phyloP scores from a whole-genome alignment of 2,888 invertebrate species.

The Amphimallon solstitiale region DNA sequence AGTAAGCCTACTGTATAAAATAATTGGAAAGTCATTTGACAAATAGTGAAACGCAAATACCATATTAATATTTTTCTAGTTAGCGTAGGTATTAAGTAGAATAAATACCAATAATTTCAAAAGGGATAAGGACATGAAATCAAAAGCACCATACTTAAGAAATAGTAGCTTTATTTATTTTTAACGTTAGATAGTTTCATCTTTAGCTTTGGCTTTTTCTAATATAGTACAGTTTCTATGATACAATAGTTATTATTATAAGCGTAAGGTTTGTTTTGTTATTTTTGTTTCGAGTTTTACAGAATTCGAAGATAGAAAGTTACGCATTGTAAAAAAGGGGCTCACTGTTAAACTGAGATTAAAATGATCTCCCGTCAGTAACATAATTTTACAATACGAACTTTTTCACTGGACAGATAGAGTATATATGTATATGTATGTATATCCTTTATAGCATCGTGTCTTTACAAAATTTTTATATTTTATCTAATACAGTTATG shows the following conservation, averaged over 20 bases:
- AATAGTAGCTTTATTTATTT: constrained; percentile 51
- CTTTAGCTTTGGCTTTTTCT: constrained; percentile 52
- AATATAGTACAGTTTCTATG: constrained; percentile 51
- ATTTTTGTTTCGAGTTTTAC: constrained; percentile 23
- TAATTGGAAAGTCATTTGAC: too few species aligned
- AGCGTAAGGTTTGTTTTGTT: constrained; percentile 56
- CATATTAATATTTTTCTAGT: too few species aligned
- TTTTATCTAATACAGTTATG: constrained; percentile 30
- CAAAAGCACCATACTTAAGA: constrained; percentile 49
- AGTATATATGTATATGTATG: constrained; percentile 10
- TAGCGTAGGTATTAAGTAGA: too few species aligned
- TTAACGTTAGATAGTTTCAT: constrained; percentile 49
- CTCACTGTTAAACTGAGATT: constrained; percentile 37
- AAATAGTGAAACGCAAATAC: too few species aligned
- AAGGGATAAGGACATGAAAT: constrained; percentile 31
- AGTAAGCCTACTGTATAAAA: too few species aligned
- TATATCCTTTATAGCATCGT: not conserved
- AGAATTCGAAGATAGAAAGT: constrained; percentile 41
- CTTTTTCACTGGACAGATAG: constrained; percentile 28
- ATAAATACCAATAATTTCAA: too few species aligned
- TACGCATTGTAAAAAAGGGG: constrained; percentile 46
- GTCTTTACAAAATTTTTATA: constrained; percentile 29
- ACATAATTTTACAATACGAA: constrained; percentile 34
- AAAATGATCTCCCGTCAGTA: not conserved
- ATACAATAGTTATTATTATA: constrained; percentile 55